Conservation (phyloP, 2,113 vertebrate genomes). For the Gopherus flavomarginatus region DNA sequence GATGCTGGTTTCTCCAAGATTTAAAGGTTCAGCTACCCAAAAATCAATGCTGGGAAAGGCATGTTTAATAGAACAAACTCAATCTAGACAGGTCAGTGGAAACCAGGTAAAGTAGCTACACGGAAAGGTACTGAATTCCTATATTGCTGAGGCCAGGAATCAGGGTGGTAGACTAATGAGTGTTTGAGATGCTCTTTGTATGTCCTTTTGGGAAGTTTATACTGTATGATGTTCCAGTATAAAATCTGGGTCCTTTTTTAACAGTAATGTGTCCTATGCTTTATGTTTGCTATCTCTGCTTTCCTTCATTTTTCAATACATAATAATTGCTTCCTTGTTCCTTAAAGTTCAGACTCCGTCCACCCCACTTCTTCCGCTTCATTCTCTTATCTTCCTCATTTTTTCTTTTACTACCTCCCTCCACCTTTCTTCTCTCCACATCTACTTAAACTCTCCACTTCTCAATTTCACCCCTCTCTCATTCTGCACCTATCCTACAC, state of each 20-base stretch:
- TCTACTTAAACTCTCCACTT: background rate
- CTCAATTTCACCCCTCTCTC: background rate
- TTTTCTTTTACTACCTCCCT: background rate
- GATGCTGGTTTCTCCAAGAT: background rate
- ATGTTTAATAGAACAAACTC: background rate
- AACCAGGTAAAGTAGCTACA: background rate
- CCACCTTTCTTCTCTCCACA: background rate
- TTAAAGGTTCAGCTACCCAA: background rate
- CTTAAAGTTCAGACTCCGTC: background rate
- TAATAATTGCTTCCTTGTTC: background rate
- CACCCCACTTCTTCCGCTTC: background rate
- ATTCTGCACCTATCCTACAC: background rate
- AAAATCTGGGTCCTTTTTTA: background rate
- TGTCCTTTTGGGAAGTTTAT: background rate
- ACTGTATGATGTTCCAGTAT: background rate
- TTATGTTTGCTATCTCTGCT: background rate
- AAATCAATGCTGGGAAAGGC: background rate
- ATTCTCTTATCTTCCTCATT: background rate
- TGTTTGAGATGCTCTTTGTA: background rate
- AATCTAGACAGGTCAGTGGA: background rate
- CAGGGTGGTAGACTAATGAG: background rate
- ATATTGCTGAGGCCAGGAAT: background rate
- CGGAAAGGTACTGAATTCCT: background rate
- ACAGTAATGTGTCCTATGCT: background rate
- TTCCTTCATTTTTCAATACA: background rate